Evolutionary conservation across 1,140 invertebrate species (phyloP).

Genomic region (Globodera rostochiensis): DNA sequence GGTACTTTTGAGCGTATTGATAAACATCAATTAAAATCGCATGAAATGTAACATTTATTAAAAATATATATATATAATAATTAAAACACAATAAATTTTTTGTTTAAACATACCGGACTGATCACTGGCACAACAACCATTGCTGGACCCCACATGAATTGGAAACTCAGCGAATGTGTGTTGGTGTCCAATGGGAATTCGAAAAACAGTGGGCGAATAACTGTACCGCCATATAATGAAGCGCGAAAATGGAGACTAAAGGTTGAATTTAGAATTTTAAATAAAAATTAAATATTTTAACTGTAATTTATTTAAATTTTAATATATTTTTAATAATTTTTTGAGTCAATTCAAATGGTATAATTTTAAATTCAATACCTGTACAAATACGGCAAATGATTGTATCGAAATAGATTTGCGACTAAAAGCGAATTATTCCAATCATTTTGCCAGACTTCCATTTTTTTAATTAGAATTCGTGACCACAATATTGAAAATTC

Average conservation of each 20-base stretch:
- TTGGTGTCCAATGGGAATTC: slow-evolving; percentile 53
- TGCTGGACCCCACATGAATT: slow-evolving; percentile 58
- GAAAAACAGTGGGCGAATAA: slow-evolving; percentile 59
- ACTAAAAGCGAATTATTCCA: slow-evolving; percentile 5
- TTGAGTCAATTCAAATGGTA: neutral
- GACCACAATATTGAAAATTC: too few relatives aligned
- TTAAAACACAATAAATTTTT: neutral
- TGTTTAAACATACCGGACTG: slow-evolving; percentile 26
- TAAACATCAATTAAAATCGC: too few relatives aligned
- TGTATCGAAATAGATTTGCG: slow-evolving; percentile 62
- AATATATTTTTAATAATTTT: neutral
- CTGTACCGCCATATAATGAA: slow-evolving; percentile 52
- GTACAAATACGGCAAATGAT: slow-evolving; percentile 64
- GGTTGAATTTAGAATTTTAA: neutral
- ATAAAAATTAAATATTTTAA: neutral
- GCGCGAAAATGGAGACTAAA: slow-evolving; percentile 49
- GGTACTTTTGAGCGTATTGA: too few relatives aligned
- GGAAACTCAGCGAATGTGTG: slow-evolving; percentile 42
- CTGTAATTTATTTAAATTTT: too few relatives aligned
- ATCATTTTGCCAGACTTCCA: neutral
- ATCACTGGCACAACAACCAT: slow-evolving; percentile 44
- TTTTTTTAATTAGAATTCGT: too few relatives aligned
- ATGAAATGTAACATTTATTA: too few relatives aligned
- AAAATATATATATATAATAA: too few relatives aligned
- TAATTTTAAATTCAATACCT: slow-evolving; percentile 25